A percentile compares a stretch with the other conserved stretches of the same genome.
Conservation (phyloP, 2,888 invertebrate species). For the Ernsta delagoae region DNA sequence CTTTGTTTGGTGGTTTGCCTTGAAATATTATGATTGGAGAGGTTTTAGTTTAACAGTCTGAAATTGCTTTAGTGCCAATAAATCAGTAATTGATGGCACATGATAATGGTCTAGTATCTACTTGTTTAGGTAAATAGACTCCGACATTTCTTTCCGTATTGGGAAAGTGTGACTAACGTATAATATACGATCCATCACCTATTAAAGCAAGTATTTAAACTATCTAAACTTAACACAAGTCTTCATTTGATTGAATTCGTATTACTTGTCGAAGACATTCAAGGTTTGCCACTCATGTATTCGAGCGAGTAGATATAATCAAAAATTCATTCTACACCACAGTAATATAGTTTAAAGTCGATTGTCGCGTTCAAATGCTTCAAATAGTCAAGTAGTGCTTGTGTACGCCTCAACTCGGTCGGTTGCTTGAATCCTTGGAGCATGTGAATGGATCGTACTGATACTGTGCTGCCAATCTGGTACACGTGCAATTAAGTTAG, state of each 20-base stretch:
- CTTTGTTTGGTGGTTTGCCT: conserved; percentile 16
- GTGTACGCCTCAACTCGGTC: conserved; percentile 18
- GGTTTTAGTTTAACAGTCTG: neutral
- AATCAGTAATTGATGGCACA: no score
- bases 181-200: neutral
- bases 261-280: neutral
- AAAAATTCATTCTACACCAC: neutral
- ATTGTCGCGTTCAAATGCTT: neutral
- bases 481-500: conserved; percentile 11
- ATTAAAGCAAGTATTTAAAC: neutral
- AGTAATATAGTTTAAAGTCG: neutral
- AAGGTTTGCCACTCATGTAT: conserved; percentile 10
- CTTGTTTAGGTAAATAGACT: no score
- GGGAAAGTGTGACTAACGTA: no score
- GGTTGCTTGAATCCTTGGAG: conserved; percentile 6
- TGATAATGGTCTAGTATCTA: no score
- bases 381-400: conserved; percentile 17
- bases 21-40: neutral
- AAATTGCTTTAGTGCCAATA: no score
- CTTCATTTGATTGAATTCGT: neutral
- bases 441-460: conserved; percentile 18
- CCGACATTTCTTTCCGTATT: no score
- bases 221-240: neutral
- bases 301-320: conserved; percentile 4
- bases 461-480: conserved; percentile 1